Evolutionary conservation across 1,140 invertebrate species (phyloP).

Genomic region (Eriosoma lanigerum): DNA sequence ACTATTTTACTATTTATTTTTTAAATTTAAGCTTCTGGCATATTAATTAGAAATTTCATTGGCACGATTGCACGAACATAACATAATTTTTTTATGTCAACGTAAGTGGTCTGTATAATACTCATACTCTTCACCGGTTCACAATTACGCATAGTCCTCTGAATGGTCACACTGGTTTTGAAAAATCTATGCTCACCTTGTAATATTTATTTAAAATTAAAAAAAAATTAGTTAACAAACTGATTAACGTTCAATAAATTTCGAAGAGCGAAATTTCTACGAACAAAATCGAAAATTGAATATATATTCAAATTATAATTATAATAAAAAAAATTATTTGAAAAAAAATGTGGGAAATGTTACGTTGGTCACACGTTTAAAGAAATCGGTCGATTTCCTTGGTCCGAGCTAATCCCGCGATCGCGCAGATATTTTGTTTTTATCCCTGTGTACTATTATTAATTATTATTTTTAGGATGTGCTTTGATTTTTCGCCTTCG

Average conservation of each 20-base stretch:
- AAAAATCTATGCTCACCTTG: neutral
- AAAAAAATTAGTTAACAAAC: neutral
- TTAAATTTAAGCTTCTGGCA: no score
- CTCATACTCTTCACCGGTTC: no score
- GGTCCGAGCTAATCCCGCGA: neutral
- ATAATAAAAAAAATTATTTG: no score
- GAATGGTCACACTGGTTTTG: neutral
- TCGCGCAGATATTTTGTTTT: conserved; percentile 14
- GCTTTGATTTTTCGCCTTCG: neutral
- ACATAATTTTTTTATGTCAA: conserved; percentile 8
- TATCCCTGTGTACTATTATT: neutral
- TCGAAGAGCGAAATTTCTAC: neutral
- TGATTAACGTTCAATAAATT: neutral
- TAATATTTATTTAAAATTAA: neutral
- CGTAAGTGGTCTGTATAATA: conserved; percentile 26
- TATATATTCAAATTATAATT: no score
- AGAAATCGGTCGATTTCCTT: conserved; percentile 30
- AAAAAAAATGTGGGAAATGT: neutral
- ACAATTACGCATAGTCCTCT: neutral
- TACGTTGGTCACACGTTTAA: conserved; percentile 15
- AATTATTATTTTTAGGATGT: conserved; percentile 31
- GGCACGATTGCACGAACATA: neutral
- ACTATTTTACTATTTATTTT: conserved; percentile 2
- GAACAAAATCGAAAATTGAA: neutral
- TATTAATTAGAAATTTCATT: neutral